Base-by-base conservation (phyloP, 2,113 vertebrate species). In the Pollachius pollachius region DNA sequence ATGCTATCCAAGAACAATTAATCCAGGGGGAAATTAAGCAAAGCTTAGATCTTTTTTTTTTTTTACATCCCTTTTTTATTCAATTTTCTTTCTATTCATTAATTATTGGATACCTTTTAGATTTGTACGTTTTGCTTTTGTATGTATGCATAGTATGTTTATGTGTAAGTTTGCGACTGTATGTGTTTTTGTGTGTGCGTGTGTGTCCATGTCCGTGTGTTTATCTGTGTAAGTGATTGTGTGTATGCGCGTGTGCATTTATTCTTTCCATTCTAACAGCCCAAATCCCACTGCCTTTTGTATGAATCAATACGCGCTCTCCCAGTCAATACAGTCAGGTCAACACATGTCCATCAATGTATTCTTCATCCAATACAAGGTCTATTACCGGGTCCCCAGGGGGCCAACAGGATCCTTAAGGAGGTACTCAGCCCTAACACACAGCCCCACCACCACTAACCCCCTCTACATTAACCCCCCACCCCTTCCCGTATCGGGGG, bases 21-120 rank as follows among this genome's bases (percentile, higher is more conserved):
- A 90, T 90, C 89, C 89, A 81, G 82, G 81, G 85, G 85, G 85
- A 86, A 89, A 87, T 87, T 79, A 87, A 87, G 86, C 85, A 84
- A 82, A 81, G 77, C 79, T 83, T 82, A 76, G 81, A 86, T 81
- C 76, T 83, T 81, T 85, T 79, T 85, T 83, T 84, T 89, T 79
- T 81, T 84, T 88, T 81, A 87, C 85, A 81, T 80, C 80, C 77
- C 75, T 68, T 69, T 65, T 4, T 52, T 54, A 71, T 2, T 23
- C 70, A 21, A 57, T 7, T 60, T 60, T 71, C 69, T 69, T 41
- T 65, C 64, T 62, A 19, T 11, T 21, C 9, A 60, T 19, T 12
- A 1, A 2, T 2, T 9, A 13, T 48, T 48, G 41, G 41, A 11
- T 48, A 48, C 41, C 9, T 48, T 48, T 48, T 48, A 12, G 41